These are phyloP conservation scores for Halocynthia aurantium DNA, from an alignment of 23 tunicate genomes.

Conservation along the genomic window DNA sequence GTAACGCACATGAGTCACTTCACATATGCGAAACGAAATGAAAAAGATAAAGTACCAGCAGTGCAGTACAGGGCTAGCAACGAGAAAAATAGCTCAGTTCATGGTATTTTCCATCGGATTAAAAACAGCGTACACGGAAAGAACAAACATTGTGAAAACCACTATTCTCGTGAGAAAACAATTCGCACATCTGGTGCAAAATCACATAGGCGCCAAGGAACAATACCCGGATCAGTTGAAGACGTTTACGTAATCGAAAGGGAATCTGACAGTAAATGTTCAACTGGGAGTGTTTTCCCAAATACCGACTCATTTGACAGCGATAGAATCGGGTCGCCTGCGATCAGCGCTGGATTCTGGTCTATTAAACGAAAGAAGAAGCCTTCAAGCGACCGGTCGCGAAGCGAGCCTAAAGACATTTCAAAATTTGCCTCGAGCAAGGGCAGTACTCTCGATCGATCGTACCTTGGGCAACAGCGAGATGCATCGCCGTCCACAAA, in stretches of 20 bases:
- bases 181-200: no score
- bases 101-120: background rate
- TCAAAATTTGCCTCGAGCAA: no score
- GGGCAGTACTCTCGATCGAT: no score
- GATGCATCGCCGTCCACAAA: no score
- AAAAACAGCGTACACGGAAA: constrained; percentile 7
- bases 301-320: background rate
- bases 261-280: background rate
- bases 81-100: background rate
- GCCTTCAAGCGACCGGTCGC: no score
- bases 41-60: background rate
- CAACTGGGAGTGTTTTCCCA: background rate
- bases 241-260: background rate
- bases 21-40: constrained; percentile 1
- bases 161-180: no score
- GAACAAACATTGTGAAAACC: background rate
- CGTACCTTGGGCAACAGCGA: no score
- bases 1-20: constrained; percentile 5
- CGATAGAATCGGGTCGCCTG: background rate
- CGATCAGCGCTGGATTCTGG: background rate
- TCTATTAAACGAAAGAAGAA: background rate
- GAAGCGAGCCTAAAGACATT: no score
- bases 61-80: background rate
- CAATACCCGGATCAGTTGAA: background rate
- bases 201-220: no score